Evolutionary conservation across 2,888 invertebrate genomes (phyloP), one percentile per base, ranked within the genome.

Genomic region (Tinea trinotella): DNA sequence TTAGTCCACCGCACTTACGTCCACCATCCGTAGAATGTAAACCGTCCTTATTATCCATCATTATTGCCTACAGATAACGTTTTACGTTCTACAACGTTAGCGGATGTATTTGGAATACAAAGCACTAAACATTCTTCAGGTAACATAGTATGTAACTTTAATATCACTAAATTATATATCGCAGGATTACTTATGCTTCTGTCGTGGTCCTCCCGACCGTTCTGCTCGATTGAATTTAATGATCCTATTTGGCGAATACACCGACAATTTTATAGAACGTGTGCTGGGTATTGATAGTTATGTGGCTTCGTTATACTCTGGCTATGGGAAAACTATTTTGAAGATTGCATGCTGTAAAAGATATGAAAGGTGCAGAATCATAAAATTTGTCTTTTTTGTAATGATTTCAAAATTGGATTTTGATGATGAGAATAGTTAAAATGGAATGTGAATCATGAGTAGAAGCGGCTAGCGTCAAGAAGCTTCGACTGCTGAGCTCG

Each of bases 81-180:
- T 9, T 30, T 30, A 36, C 36, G 40, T 12, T 13, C 40, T 48
- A 48, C 48, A 48, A 30, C 48, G 18, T 48, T 19, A 9, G 48
- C 19, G 17, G 17, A 48, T 65, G 50, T 40, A 67, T 70, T 73
- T 62, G 65, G 75, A 67, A 72, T 74, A 72, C 67, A 65, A 67
- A 74, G 64, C 65, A 63, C 60, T 60, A 56, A 60, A 52, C 22
- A 52, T 52, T 24, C 52, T 48, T 18, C 17, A 40, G 15, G 13
- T 40, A 40, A 40, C 40, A 40, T 13, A 13, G 13, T 55, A 50
- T 61, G 65, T 65, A 62, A 61, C 68, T 59, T 73, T 80, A 76
- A 82, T 81, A 75, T 61, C 69, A 61, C 68, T 65, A 81, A 81
- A 82, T 81, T 82, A 79, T 68, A 79, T 68, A 74, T 72, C 62